Conservation (phyloP, 2,888 invertebrate genomes). For the Drosophila villosipedis region DNA sequence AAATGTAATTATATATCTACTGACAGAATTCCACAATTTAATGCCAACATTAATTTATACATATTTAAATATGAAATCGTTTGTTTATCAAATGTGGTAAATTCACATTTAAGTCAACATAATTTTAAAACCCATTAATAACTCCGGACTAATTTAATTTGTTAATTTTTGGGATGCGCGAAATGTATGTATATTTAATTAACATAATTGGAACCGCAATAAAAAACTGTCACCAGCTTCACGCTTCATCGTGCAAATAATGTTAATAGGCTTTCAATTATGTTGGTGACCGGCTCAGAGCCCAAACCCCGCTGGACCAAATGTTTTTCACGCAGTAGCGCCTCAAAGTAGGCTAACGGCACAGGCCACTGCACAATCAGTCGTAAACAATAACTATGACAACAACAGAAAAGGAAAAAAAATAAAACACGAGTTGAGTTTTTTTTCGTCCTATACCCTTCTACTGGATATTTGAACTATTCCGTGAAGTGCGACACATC, state of each 20-base stretch:
- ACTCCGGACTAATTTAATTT: slow-evolving; percentile 11
- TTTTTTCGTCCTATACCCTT: neutral
- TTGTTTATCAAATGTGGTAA: neutral
- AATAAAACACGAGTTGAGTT: slow-evolving; percentile 18
- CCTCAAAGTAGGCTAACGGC: slow-evolving; percentile 18
- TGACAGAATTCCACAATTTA: neutral
- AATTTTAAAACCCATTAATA: neutral
- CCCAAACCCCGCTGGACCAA: slow-evolving; percentile 15
- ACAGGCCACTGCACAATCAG: slow-evolving; percentile 16
- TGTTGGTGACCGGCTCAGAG: slow-evolving; percentile 30
- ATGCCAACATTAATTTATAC: neutral
- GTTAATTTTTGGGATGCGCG: slow-evolving; percentile 23
- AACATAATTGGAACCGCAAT: slow-evolving; percentile 58
- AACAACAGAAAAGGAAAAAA: slow-evolving; percentile 4
- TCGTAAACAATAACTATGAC: slow-evolving; percentile 1
- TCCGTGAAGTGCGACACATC: neutral
- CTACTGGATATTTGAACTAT: neutral
- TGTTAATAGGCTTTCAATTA: slow-evolving; percentile 76
- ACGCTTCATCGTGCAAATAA: slow-evolving; percentile 64
- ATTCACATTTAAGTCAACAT: neutral
- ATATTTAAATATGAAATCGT: neutral
- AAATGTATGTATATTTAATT: slow-evolving; percentile 72
- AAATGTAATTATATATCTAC: neutral
- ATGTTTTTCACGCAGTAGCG: slow-evolving; percentile 27
- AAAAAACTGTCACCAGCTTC: slow-evolving; percentile 58